Evolutionary conservation across 2,113 vertebrate species (phyloP).

Genomic region (Vombatus ursinus): DNA sequence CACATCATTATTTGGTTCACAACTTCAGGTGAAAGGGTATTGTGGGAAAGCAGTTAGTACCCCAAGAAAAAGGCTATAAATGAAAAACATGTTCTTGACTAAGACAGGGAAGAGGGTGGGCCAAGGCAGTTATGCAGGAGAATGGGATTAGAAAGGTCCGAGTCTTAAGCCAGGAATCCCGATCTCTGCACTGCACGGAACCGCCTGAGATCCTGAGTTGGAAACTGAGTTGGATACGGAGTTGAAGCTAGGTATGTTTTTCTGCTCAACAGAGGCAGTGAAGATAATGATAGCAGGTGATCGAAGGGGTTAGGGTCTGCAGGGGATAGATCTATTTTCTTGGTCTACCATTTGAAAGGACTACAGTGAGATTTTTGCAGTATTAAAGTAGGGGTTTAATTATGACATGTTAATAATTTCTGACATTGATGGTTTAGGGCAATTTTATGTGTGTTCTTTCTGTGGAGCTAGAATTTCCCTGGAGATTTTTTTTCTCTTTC

Average conservation of each 20-base stretch:
- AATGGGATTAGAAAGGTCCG: background rate
- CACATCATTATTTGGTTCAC: background rate
- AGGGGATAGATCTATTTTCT: background rate
- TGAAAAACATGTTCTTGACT: background rate
- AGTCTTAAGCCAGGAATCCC: background rate
- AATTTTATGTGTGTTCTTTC: background rate
- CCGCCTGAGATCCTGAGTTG: background rate
- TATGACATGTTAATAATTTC: background rate
- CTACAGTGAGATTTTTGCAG: background rate
- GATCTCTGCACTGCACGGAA: background rate
- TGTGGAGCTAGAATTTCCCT: background rate
- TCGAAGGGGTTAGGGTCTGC: background rate
- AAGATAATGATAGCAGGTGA: background rate
- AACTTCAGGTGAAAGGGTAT: background rate
- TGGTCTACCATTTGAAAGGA: background rate
- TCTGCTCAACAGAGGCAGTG: background rate
- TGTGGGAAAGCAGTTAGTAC: background rate
- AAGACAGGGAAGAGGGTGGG: background rate
- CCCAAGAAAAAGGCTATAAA: background rate
- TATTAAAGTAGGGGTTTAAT: background rate
- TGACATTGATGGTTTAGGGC: background rate
- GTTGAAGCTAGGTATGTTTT: background rate
- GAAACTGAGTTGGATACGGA: background rate
- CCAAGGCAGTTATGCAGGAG: background rate
- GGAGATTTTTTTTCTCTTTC: background rate